Conservation (phyloP, 1,140 invertebrate species). For the Drosophila nigromelanica region DNA sequence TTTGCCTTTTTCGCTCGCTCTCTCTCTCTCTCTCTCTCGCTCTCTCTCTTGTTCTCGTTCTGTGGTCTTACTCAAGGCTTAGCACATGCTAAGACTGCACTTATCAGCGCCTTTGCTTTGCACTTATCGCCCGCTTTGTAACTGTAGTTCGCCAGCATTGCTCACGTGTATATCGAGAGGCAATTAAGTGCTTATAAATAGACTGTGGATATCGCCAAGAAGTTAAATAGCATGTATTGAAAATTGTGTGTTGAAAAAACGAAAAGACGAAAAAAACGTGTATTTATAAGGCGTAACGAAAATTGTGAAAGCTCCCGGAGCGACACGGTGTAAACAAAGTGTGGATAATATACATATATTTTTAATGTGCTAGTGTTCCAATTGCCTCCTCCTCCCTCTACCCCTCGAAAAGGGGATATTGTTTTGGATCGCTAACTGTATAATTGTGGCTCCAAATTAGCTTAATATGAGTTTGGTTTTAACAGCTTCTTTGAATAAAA, state of each 20-base stretch:
- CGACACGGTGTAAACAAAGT: slow-evolving; percentile 44
- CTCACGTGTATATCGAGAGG: slow-evolving; percentile 24
- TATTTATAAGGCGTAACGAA: slow-evolving; percentile 38
- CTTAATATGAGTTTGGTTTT: no score
- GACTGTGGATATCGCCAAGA: slow-evolving; percentile 25
- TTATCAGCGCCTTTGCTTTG: slow-evolving; percentile 41
- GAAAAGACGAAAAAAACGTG: background rate
- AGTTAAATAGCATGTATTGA: slow-evolving; percentile 21
- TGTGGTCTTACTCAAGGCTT: slow-evolving; percentile 8
- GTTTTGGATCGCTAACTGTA: background rate
- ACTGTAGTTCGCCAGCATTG: slow-evolving; percentile 24
- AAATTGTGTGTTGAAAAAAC: slow-evolving; percentile 12
- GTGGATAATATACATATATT: slow-evolving; percentile 26
- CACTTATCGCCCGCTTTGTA: slow-evolving; percentile 46
- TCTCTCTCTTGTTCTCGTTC: background rate
- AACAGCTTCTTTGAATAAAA: no score
- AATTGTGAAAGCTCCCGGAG: slow-evolving; percentile 37
- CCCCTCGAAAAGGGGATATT: background rate
- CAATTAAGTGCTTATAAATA: slow-evolving; percentile 35
- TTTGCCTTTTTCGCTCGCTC: background rate
- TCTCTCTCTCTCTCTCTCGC: background rate
- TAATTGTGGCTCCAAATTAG: no score
- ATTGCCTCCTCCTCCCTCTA: background rate
- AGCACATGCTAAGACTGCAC: slow-evolving; percentile 36
- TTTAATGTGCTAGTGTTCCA: slow-evolving; percentile 8